A percentile compares a stretch with the other conserved stretches of the same genome.
Conservation (phyloP, 2,888 invertebrate species). For the Luffia ferchaultella region DNA sequence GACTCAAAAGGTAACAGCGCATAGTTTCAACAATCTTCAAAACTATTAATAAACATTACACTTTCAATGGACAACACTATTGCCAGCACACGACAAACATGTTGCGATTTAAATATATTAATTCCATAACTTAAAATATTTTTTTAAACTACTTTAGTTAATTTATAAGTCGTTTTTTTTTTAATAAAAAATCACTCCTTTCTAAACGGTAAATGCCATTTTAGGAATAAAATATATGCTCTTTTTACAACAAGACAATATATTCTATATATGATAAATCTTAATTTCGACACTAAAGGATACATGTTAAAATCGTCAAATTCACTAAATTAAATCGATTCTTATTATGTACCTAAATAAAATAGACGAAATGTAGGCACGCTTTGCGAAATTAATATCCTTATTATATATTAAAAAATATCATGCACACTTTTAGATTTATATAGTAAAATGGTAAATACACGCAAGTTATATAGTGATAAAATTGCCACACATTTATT, state of each 20-base stretch:
- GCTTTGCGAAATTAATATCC: conserved; percentile 13
- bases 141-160: conserved; percentile 37
- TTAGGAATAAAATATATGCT: conserved; percentile 54
- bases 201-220: conserved; percentile 63
- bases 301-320: conserved; percentile 27
- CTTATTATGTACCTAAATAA: conserved; percentile 37
- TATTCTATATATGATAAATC: not conserved
- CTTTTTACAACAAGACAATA: not conserved
- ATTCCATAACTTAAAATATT: conserved; percentile 43
- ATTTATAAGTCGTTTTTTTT: conserved; percentile 42
- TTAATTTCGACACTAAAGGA: conserved; percentile 16
- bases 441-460: not conserved
- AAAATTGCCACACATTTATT: not conserved
- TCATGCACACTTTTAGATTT: not conserved
- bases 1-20: conserved; percentile 59
- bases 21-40: not conserved
- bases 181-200: conserved; percentile 51
- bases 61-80: conserved; percentile 44
- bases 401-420: not conserved
- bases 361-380: conserved; percentile 41
- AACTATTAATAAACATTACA: conserved; percentile 28
- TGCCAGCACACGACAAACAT: conserved; percentile 2
- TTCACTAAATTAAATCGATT: conserved; percentile 23
- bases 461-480: not conserved
- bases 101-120: conserved; percentile 10